phyloP scores from a whole-genome alignment of 1,140 invertebrate genomes.

The Ceratosolen solmsi region DNA sequence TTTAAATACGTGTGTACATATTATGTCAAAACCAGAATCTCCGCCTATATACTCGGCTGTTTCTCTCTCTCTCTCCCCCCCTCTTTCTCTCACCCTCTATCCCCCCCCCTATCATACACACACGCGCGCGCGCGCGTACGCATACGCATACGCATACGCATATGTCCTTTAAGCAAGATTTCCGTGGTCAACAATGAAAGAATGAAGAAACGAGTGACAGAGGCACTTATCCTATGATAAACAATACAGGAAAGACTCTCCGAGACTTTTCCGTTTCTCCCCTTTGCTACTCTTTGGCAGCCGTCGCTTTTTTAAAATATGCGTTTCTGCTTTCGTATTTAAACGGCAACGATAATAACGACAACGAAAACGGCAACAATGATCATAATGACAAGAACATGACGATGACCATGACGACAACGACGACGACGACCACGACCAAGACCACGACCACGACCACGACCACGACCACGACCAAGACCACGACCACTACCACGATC shows the following conservation, averaged over 20 bases:
- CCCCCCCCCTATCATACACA: not conserved
- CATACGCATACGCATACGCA: conserved; percentile 17
- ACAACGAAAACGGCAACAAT: conserved; percentile 55
- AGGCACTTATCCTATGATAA: conserved; percentile 40
- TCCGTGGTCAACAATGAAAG: not conserved
- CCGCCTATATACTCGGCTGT: not conserved
- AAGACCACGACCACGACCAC: conserved; percentile 35
- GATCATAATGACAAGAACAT: too few species aligned
- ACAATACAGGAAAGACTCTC: conserved; percentile 52
- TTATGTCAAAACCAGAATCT: conserved; percentile 35
- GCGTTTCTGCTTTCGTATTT: conserved; percentile 42
- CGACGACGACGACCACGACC: not conserved
- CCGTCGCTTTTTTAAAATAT: conserved; percentile 1
- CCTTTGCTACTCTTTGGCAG: conserved; percentile 22
- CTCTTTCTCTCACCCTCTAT: conserved; percentile 22
- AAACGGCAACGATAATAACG: conserved; percentile 45
- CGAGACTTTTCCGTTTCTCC: conserved; percentile 50
- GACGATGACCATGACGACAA: conserved; percentile 41
- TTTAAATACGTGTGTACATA: conserved; percentile 2
- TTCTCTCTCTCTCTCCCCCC: not conserved
- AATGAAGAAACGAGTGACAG: too few species aligned
- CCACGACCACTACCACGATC: too few species aligned
- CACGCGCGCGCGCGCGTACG: not conserved
- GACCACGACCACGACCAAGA: conserved; percentile 55
- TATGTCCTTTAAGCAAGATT: too few species aligned